Percentiles rank a stretch among this genome's conserved stretches.
Conservation (phyloP, 2,797 vertebrate genomes). For the Lepus oiostolus region DNA sequence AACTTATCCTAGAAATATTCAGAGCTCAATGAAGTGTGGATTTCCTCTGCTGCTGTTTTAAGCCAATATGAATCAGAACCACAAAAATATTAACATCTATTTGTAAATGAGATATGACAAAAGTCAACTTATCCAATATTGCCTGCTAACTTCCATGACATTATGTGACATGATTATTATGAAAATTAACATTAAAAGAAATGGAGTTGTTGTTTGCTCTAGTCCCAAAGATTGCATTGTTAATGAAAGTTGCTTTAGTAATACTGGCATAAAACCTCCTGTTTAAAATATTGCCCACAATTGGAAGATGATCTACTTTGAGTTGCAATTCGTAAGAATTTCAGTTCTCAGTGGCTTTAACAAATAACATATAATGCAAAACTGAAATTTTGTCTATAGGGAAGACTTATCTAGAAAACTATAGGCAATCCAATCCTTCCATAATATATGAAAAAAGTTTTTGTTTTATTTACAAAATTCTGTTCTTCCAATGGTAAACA, state of each 20-base stretch:
- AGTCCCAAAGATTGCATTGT: not conserved
- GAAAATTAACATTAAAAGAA: conserved; percentile 13
- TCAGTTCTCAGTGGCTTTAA: not conserved
- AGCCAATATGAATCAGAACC: not conserved
- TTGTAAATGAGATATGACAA: conserved; percentile 32
- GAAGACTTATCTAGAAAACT: conserved; percentile 38
- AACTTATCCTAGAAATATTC: not conserved
- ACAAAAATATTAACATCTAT: not conserved
- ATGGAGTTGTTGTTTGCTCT: not conserved
- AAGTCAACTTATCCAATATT: not conserved
- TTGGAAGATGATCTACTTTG: not conserved
- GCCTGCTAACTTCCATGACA: not conserved
- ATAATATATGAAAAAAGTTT: not conserved
- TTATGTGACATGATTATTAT: not conserved
- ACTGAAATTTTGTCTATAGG: not conserved
- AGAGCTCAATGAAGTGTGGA: not conserved
- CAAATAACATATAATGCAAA: conserved; percentile 41
- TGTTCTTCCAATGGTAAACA: conserved; percentile 11
- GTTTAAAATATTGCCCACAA: not conserved
- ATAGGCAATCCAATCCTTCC: not conserved
- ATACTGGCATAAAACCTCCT: not conserved
- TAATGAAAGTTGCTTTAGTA: conserved; percentile 27
- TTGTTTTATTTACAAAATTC: not conserved
- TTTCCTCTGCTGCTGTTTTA: not conserved
- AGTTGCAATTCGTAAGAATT: conserved; percentile 47